phyloP scores from a whole-genome alignment of 1,140 invertebrate genomes.

The Diorhabda carinulata region DNA sequence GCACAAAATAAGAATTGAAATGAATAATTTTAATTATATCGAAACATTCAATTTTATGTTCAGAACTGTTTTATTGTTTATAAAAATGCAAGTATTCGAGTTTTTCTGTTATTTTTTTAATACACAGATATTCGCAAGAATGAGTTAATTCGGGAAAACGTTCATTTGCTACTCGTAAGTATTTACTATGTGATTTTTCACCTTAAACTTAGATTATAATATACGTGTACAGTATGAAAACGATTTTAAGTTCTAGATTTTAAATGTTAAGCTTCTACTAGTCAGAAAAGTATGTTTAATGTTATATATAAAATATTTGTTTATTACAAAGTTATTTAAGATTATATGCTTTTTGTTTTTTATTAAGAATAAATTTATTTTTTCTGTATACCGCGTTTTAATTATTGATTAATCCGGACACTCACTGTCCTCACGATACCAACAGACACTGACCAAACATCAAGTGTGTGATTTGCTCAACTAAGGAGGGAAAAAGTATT shows the following conservation, averaged over 20 bases:
- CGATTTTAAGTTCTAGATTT: conserved; percentile 38
- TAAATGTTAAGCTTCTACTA: conserved; percentile 35
- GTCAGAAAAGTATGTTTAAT: conserved; percentile 38
- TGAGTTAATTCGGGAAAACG: background rate
- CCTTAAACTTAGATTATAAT: conserved; percentile 22
- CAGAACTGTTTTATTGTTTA: conserved; percentile 9
- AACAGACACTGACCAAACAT: too few species aligned
- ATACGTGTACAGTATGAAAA: conserved; percentile 35
- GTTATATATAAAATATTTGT: conserved; percentile 28
- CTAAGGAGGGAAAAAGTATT: too few species aligned
- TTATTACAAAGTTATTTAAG: conserved; percentile 36
- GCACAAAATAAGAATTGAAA: too few species aligned
- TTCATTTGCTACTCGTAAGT: conserved; percentile 32
- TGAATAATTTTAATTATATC: too few species aligned
- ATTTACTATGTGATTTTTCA: conserved; percentile 41
- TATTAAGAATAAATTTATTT: conserved; percentile 36
- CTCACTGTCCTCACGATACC: too few species aligned
- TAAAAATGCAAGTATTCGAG: background rate
- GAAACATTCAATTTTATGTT: conserved; percentile 7
- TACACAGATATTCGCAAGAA: conserved; percentile 11
- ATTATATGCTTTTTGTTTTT: conserved; percentile 37
- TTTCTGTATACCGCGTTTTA: conserved; percentile 24
- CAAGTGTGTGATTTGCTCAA: too few species aligned
- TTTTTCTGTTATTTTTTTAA: conserved; percentile 11
- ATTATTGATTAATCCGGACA: background rate